These are phyloP conservation scores for Macrocentrus cingulum DNA, from an alignment of 1,140 invertebrate genomes.

Conservation along the genomic window DNA sequence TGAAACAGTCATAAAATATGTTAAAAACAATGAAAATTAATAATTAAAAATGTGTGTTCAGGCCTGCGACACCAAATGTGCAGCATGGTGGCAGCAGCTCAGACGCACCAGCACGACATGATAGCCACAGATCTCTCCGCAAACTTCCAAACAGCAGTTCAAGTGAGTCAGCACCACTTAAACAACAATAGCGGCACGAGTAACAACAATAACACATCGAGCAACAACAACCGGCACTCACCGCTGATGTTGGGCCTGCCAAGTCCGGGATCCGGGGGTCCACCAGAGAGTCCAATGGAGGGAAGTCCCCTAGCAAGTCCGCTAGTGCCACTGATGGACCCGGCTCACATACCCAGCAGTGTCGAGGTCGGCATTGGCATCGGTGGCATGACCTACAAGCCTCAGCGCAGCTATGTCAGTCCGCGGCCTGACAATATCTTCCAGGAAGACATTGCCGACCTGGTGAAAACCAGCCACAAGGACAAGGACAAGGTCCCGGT, in stretches of 20 bases:
- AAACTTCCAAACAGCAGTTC: slow-evolving; percentile 56
- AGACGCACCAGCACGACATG: slow-evolving; percentile 63
- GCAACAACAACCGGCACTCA: slow-evolving; percentile 59
- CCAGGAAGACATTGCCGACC: slow-evolving; percentile 65
- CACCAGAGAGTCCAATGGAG: slow-evolving; percentile 56
- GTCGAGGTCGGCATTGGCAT: slow-evolving; percentile 65
- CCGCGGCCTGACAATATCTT: slow-evolving; percentile 67
- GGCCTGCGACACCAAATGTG: slow-evolving; percentile 73
- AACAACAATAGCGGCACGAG: slow-evolving; percentile 47
- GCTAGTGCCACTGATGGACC: slow-evolving; percentile 53
- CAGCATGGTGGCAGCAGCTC: slow-evolving; percentile 69
- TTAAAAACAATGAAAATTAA: too few relatives aligned
- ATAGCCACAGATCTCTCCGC: slow-evolving; percentile 54
- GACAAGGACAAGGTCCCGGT: slow-evolving; percentile 59
- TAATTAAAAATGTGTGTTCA: too few relatives aligned
- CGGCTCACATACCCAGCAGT: slow-evolving; percentile 52
- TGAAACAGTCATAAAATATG: too few relatives aligned
- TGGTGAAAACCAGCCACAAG: slow-evolving; percentile 60
- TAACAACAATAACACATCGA: slow-evolving; percentile 44
- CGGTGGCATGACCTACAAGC: slow-evolving; percentile 70
- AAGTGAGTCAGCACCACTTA: slow-evolving; percentile 56
- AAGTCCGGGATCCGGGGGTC: slow-evolving; percentile 57
- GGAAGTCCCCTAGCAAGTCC: slow-evolving; percentile 59
- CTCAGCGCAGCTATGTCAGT: slow-evolving; percentile 61
- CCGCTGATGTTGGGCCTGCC: slow-evolving; percentile 59